Evolutionary conservation across 1,140 invertebrate species (phyloP), one percentile per base, ranked within the genome.

Genomic region (Euwallacea fornicatus): DNA sequence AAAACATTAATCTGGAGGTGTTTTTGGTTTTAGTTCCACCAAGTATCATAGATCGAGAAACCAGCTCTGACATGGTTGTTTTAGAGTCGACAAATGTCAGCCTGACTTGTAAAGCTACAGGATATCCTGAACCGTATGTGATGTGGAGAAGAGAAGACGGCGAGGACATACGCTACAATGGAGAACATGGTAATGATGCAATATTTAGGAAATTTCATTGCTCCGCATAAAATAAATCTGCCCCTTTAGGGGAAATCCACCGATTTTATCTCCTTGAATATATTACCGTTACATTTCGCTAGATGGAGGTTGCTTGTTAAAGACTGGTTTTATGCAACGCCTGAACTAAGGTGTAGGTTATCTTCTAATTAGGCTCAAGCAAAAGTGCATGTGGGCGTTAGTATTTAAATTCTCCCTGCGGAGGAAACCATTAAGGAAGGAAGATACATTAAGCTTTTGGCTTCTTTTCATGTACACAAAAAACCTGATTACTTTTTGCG

Each of bases 131-230:
- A 71, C 94, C 94, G 58, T 95, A 94, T 78, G 89, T 95, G 72
- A 94, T 94, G 88, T 96, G 94, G 94, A 84, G 93, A 54, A 84
- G 94, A 53, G 93, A 95, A 82, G 94, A 96, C 78, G 91, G 92
- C 53, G 89, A 92, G 79, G 90, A 92, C 78, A 93, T 94, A 80
- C 89, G 91, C 80, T 94, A 93, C 81, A 93, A 93, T 79, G 91
- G 92, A 15, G 90, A 93, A 79, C 89, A 86, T 76, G 92, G 92
- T 93, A 85, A 85, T 80, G n/a, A 71, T 10, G 56, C 59, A 61
- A 65, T 64, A 68, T 66, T 72, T 69, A 69, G 54, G 65, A 58
- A 67, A 66, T 69, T 64, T 61, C 44, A 65, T 64, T 74, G 41
- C 8, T 13, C 43, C 58, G 46, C 13, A 44, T 61, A 61, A 42